Percentiles rank a stretch among this genome's conserved stretches.
phyloP scores from a whole-genome alignment of 92 coral and sea anemone genomes.

The Parazoanthus darwini region DNA sequence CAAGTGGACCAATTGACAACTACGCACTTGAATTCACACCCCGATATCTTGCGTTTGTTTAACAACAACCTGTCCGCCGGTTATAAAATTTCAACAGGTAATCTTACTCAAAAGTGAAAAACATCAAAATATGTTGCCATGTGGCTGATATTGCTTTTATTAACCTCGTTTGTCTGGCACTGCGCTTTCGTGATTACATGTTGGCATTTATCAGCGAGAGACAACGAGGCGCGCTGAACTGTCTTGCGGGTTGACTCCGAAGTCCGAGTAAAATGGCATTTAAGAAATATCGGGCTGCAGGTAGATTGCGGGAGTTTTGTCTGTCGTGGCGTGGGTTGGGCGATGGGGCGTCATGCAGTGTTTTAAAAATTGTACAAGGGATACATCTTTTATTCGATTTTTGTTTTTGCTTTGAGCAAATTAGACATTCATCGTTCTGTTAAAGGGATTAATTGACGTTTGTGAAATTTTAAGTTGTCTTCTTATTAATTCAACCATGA shows the following conservation, averaged over 20 bases:
- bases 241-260: background rate
- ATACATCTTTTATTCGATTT: constrained; percentile 14
- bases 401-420: constrained; percentile 12
- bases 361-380: background rate
- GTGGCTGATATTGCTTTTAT: constrained; percentile 12
- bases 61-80: constrained; percentile 26
- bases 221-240: background rate
- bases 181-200: background rate
- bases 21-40: constrained; percentile 8
- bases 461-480: constrained; percentile 12
- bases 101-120: background rate
- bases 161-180: constrained; percentile 5
- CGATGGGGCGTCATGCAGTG: background rate
- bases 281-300: background rate
- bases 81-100: constrained; percentile 20
- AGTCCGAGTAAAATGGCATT: background rate
- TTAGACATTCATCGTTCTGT: constrained; percentile 34
- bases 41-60: constrained; percentile 5
- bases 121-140: background rate
- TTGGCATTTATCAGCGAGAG: constrained; percentile 12
- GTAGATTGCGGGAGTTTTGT: background rate
- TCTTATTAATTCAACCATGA: constrained; percentile 26
- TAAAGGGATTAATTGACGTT: constrained; percentile 37
- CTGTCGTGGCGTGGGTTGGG: background rate
- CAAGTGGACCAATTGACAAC: constrained; percentile 2